Percentiles rank a stretch among this genome's conserved stretches.
Conservation (phyloP, 2,888 invertebrate species). For the Clitarchus hookeri region DNA sequence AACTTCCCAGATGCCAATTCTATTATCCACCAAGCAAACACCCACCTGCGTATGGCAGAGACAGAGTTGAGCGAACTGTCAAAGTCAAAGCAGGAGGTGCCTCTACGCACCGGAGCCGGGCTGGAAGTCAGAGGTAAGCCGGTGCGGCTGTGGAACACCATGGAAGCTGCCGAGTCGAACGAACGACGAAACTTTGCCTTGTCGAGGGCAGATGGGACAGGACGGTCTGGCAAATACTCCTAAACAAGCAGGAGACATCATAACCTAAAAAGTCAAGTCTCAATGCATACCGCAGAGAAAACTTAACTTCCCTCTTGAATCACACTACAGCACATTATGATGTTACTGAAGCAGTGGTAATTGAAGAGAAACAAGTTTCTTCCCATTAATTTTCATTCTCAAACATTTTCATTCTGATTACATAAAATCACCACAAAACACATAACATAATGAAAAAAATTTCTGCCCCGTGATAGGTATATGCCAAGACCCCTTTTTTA, state of each 20-base stretch:
- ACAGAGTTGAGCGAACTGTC: conserved; percentile 79
- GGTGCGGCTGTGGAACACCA: conserved; percentile 81
- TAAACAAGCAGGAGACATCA: not conserved
- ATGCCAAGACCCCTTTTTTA: too few species aligned
- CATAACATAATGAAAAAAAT: too few species aligned
- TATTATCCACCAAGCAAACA: not conserved
- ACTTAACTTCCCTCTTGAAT: not conserved
- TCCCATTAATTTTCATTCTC: too few species aligned
- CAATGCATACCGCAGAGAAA: too few species aligned
- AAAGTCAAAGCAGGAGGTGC: conserved; percentile 76
- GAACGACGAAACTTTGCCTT: conserved; percentile 74
- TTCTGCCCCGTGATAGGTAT: too few species aligned
- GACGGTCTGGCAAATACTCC: conserved; percentile 26
- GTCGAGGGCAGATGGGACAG: conserved; percentile 70
- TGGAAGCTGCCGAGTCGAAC: conserved; percentile 76
- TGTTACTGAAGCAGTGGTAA: not conserved
- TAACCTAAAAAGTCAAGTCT: too few species aligned
- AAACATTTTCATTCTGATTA: too few species aligned
- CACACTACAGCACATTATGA: not conserved
- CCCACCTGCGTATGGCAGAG: conserved; percentile 79
- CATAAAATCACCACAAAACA: too few species aligned
- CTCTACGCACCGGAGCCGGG: conserved; percentile 79
- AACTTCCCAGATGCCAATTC: not conserved
- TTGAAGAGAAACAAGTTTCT: too few species aligned
- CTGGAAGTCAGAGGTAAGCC: conserved; percentile 84